Base-by-base conservation (phyloP, 92 coral and sea anemone genomes). In the Chrysogorgia sp. region DNA sequence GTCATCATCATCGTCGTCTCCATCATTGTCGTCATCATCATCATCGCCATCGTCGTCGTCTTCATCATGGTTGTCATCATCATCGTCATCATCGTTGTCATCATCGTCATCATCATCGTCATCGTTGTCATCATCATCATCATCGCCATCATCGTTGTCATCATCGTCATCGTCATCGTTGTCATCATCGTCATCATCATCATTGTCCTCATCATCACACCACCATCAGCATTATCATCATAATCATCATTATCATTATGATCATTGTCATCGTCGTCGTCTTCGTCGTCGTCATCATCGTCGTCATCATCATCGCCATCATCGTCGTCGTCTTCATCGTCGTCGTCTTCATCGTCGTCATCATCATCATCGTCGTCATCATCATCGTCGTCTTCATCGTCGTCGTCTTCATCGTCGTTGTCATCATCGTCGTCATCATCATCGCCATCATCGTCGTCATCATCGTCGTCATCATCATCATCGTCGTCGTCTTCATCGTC, bases 381-480 rank as follows among this genome's bases (percentile, higher is more conserved):
- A 15, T 47, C 7, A 6, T 47, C 15, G 10, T 15, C 7, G 15
- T 47, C 53, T 7, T 15, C 7, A 15, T 47, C 53, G 15, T 47
- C 7, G n/a, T 6, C 12, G 12, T 47, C 2, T 7, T 47, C n/a
- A 6, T 47, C 15, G 15, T n/a, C n/a, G n/a, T n/a, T n/a, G n/a
- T n/a, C n/a, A n/a, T n/a, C n/a, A n/a, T n/a, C n/a, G n/a, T n/a
- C n/a, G n/a, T n/a, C n/a, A 47, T 15, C 53, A 0, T 3, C 7
- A 28, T 0, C 25, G 13, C 0, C 26, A 25, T 20, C 24, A 14
- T 22, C n/a, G n/a, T 10, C 15, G 24, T 14, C 10, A 28, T 19
- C 32, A 49, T 53, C 22, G 34, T 3, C 62, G 88, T 91, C 35
- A 83, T 84, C 58, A 86, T 91, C 49, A 87, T n/a, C n/a, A n/a